These are phyloP conservation scores for Erythrocercus mccallii DNA, from an alignment of 2,113 vertebrate species.

Conservation along the genomic window DNA sequence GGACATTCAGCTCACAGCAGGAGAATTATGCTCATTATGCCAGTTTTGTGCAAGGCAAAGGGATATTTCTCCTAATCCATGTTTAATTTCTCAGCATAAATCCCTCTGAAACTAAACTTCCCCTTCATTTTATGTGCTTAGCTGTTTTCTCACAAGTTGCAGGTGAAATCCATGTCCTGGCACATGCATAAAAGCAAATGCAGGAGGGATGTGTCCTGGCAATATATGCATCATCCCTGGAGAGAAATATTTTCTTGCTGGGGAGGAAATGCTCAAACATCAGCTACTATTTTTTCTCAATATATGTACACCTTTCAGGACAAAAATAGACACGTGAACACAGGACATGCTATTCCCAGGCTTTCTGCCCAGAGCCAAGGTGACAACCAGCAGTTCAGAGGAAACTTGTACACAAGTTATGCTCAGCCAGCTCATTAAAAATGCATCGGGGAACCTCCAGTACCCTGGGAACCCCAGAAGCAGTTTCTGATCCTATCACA, in stretches of 20 bases:
- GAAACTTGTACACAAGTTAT: background rate
- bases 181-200: background rate
- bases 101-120: background rate
- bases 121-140: background rate
- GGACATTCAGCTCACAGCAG: background rate
- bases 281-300: background rate
- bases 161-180: background rate
- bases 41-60: background rate
- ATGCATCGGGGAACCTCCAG: background rate
- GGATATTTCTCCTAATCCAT: background rate
- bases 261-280: background rate
- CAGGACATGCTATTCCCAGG: background rate
- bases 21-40: background rate
- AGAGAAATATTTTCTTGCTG: background rate
- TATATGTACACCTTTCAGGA: background rate
- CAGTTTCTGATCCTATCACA: background rate
- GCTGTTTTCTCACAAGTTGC: background rate
- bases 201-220: background rate
- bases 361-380: background rate
- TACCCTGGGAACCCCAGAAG: background rate
- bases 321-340: background rate
- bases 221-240: background rate
- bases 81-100: slow-evolving; percentile 23
- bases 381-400: background rate
- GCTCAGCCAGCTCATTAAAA: background rate